Evolutionary conservation across 1,140 invertebrate genomes (phyloP), one percentile per base, ranked within the genome.

Genomic region (Neodiprion fabricii): DNA sequence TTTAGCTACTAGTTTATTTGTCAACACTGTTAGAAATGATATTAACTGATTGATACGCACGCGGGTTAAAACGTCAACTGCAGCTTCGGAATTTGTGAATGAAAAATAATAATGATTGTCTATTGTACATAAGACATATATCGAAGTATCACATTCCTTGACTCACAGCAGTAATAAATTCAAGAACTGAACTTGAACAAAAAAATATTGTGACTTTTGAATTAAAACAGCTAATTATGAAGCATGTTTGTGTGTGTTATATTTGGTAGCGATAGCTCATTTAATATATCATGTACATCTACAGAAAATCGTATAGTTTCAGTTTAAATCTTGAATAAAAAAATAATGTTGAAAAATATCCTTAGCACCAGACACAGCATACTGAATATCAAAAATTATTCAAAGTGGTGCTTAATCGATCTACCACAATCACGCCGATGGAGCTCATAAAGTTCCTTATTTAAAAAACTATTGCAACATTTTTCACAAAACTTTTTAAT

Each of bases 401-500:
- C 28, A 40, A 40, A 40, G 28, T 40, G 28, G 28, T 40, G 28
- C 28, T 40, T 40, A 40, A 40, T 40, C 2, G 5, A 40, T 40
- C 28, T 40, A 40, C 28, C 28, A 40, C 28, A 40, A 40, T 40
- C 28, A 83, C 8, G 48, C 66, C 28, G 28, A 67, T 84, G 82
- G 12, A 84, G 28, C 74, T 71, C 78, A 53, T 75, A 85, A 7
- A 85, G 73, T 74, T 85, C 83, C 50, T 76, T 82, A 47, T 79
- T 84, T 47, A 48, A 61, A 28, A 85, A 85, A n/a, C 74, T 77
- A 3, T 73, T 66, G 53, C 82, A 79, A 50, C 86, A 86, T 65
- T 79, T 79, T 8, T 85, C 84, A 70, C 86, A 87, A 48, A 78
- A 82, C 47, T 79, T 78, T 72, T 85, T 85, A 8, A 80, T 75